Evolutionary conservation across 2,113 vertebrate species (phyloP), one percentile per base, ranked within the genome.

Genomic region (Neotragus moschatus): DNA sequence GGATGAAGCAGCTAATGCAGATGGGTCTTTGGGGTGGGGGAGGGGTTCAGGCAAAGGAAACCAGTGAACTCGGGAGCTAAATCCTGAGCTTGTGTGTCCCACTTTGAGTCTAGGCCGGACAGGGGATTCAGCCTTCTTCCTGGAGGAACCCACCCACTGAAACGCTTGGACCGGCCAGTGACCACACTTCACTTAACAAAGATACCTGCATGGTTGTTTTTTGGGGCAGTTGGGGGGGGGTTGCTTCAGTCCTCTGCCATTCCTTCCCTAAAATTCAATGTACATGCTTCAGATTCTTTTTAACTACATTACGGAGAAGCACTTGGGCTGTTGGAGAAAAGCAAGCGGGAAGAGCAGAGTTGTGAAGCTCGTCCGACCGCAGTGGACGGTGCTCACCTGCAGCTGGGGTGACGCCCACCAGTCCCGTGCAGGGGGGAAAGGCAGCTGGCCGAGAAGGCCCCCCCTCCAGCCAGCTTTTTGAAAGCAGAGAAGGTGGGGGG

Each of bases 401-500:
- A 86, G 94, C 66, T 97, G 0, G 80, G 87, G 88, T 14, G 88
- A 36, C 9, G 9, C 17, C 92, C 84, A 45, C 33, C 90, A 14
- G 90, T 28, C 91, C 23, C 0, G 0, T 84, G 97, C 58, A 1
- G 90, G 94, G 96, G 33, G 66, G 53, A 33, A 33, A 53, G 60
- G 28, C 30, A 53, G 60, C 80, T 58, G 93, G 91, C 23, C 15
- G 0, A 9, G 88, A 51, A 56, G 88, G 70, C 45, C 4, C 60
- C 70, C 90, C 49, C 1, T 21, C 17, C 49, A 89, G 91, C 77
- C 39, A 63, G 97, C 95, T 95, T 55, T 97, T 28, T 88, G 97
- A 98, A 79, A 98, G 97, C 98, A 84, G 45, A 93, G 95, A 73
- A 79, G 9, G 63, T 17, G 2, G 66, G 19, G 0, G 23, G n/a